Evolutionary conservation across 2,888 invertebrate genomes (phyloP).

Genomic region (Synergus japonicus): DNA sequence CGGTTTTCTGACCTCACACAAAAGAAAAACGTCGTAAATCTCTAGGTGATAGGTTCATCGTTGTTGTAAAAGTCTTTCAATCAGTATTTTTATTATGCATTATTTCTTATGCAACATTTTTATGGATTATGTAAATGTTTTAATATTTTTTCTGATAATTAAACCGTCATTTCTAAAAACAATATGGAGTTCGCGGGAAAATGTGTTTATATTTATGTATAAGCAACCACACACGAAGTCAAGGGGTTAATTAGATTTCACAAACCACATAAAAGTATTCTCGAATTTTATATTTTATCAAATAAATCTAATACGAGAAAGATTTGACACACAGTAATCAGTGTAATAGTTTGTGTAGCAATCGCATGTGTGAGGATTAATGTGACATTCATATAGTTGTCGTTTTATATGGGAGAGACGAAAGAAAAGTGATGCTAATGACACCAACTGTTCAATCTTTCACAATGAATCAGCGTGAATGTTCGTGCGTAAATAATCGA

Average conservation of each 20-base stretch:
- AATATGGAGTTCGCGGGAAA: background rate
- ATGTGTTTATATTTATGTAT: background rate
- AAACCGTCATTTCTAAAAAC: background rate
- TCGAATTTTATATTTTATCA: background rate
- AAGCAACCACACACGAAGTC: too few species aligned
- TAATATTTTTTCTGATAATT: background rate
- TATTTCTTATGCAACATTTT: background rate
- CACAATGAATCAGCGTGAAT: slow-evolving; percentile 10
- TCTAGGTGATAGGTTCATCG: slow-evolving; percentile 30
- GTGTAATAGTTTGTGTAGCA: background rate
- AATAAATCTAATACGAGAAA: background rate
- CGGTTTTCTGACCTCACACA: background rate
- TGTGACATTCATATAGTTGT: background rate
- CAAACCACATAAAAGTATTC: background rate
- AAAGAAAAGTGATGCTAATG: slow-evolving; percentile 26
- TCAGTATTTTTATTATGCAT: slow-evolving; percentile 21
- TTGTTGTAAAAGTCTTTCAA: slow-evolving; percentile 4
- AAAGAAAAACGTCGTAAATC: slow-evolving; percentile 30
- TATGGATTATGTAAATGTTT: background rate
- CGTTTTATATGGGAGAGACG: background rate
- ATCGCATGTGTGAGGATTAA: background rate
- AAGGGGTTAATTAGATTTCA: background rate
- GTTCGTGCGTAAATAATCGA: background rate
- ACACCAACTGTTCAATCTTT: background rate
- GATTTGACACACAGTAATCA: background rate